These are phyloP conservation scores for Hydrophis major DNA, from an alignment of 2,797 vertebrate genomes.

Conservation along the genomic window DNA sequence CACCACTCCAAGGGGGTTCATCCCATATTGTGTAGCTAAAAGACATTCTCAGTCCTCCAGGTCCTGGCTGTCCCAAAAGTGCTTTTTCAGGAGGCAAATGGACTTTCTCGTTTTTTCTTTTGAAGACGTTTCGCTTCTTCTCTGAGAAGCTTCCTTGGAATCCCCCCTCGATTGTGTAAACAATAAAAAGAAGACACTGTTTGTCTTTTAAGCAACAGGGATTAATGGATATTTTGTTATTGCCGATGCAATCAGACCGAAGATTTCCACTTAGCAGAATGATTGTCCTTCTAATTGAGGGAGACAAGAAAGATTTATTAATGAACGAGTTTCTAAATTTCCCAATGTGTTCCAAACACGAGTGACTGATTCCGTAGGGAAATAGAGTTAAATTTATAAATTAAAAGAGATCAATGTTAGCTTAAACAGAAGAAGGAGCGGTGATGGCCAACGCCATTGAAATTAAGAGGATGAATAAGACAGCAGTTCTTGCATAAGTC, in stretches of 20 bases:
- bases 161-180: not conserved
- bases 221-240: not conserved
- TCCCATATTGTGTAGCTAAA: no score
- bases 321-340: not conserved
- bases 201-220: not conserved
- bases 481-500: not conserved
- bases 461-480: not conserved
- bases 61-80: no score
- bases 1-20: no score
- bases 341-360: not conserved
- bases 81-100: no score
- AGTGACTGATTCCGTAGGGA: not conserved
- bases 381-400: not conserved
- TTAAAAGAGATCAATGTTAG: slow-evolving; percentile 1
- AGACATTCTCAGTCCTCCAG: no score
- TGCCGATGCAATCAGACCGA: not conserved
- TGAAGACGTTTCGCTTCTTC: no score
- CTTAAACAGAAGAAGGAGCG: not conserved
- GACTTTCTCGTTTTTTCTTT: no score
- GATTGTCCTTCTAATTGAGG: not conserved
- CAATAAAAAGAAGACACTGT: not conserved
- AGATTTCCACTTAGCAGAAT: not conserved
- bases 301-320: slow-evolving; percentile 11
- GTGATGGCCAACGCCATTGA: not conserved
- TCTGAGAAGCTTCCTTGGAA: no score